Percentiles rank a stretch among this genome's conserved stretches.
Evolutionary conservation across 1,140 invertebrate genomes (phyloP).

Genomic region (Rhagoletis pomonella): DNA sequence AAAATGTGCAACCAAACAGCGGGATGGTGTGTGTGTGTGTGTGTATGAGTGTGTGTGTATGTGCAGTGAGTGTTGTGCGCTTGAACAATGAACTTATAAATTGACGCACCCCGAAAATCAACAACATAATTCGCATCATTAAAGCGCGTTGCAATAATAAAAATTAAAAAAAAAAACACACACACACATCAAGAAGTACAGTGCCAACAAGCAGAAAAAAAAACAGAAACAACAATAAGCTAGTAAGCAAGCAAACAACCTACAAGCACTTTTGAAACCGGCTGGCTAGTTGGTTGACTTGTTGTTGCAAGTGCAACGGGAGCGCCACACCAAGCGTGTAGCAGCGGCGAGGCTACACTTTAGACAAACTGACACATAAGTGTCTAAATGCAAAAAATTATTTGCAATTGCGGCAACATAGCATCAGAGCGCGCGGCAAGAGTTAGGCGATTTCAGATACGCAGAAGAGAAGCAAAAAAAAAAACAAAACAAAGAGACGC

Average conservation of each 20-base stretch:
- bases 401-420: too few relatives aligned
- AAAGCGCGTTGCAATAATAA: slow-evolving; percentile 39
- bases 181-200: too few relatives aligned
- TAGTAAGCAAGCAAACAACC: background rate
- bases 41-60: too few relatives aligned
- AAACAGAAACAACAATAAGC: background rate
- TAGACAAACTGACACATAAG: background rate
- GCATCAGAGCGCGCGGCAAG: background rate
- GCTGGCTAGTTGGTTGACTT: slow-evolving; percentile 26
- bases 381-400: background rate
- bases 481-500: background rate
- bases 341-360: slow-evolving; percentile 8
- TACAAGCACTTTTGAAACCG: slow-evolving; percentile 12
- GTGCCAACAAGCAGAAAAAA: background rate
- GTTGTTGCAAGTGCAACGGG: slow-evolving; percentile 49
- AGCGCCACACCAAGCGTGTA: too few relatives aligned
- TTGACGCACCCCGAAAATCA: slow-evolving; percentile 50
- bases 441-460: background rate
- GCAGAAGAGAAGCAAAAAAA: background rate
- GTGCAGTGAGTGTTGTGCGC: background rate
- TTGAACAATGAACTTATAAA: slow-evolving; percentile 53
- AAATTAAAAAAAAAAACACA: background rate
- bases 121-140: slow-evolving; percentile 52
- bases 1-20: slow-evolving; percentile 21
- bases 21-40: background rate